phyloP scores from a whole-genome alignment of 30 jellyfish, hydroid and myxozoan species.

The Aurelia sp. region DNA sequence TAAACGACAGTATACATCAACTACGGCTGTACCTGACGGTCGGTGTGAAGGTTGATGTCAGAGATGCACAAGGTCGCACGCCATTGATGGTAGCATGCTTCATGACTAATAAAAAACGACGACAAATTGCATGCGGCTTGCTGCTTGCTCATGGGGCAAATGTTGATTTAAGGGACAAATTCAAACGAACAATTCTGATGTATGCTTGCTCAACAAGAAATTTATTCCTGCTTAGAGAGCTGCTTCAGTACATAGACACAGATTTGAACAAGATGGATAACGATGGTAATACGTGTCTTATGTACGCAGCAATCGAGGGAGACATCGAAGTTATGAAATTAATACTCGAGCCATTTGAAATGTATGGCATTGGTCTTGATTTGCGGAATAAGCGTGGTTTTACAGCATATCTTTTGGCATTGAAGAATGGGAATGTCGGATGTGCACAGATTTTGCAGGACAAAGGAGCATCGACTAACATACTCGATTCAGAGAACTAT shows the following conservation, averaged over 20 bases:
- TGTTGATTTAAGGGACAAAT: slow-evolving; percentile 25
- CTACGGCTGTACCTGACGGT: slow-evolving; percentile 37
- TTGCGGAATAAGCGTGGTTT: slow-evolving; percentile 49
- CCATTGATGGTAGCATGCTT: slow-evolving; percentile 71
- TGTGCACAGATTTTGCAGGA: slow-evolving; percentile 54
- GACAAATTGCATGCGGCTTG: slow-evolving; percentile 30
- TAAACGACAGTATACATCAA: slow-evolving; percentile 38
- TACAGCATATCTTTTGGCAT: slow-evolving; percentile 64
- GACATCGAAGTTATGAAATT: slow-evolving; percentile 27
- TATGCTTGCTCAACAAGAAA: slow-evolving; percentile 73
- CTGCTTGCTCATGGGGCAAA: slow-evolving; percentile 61
- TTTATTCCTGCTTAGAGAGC: slow-evolving; percentile 23
- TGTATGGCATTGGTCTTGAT: slow-evolving; percentile 47
- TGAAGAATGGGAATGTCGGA: slow-evolving; percentile 49
- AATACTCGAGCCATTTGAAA: slow-evolving; percentile 14
- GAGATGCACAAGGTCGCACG: slow-evolving; percentile 59
- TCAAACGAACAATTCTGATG: slow-evolving; percentile 45
- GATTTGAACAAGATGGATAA: slow-evolving; percentile 36
- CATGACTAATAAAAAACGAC: slow-evolving; percentile 50
- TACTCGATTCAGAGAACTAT: slow-evolving; percentile 42
- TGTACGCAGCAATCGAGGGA: slow-evolving; percentile 77
- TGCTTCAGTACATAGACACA: slow-evolving; percentile 26
- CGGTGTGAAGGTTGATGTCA: slow-evolving; percentile 54
- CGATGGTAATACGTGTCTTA: slow-evolving; percentile 63
- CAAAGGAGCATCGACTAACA: slow-evolving; percentile 50